phyloP scores from a whole-genome alignment of 2,797 vertebrate species.

The Cuniculus paca region DNA sequence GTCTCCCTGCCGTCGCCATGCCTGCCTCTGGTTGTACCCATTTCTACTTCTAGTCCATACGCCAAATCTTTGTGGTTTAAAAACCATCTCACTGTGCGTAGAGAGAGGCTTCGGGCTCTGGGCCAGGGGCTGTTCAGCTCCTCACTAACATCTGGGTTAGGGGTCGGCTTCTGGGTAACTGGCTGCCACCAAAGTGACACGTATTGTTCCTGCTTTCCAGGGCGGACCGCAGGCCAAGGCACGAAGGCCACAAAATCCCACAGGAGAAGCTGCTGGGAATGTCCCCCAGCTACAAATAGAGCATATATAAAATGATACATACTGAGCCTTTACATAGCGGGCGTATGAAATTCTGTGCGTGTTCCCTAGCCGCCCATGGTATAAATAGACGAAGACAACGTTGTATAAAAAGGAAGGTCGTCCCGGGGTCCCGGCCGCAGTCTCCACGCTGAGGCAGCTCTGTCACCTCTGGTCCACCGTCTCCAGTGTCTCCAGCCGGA shows the following conservation, averaged over 20 bases:
- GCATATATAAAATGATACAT: not conserved
- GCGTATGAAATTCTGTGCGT: not conserved
- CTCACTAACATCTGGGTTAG: not conserved
- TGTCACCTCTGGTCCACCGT: not conserved
- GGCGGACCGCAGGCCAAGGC: conserved; percentile 49
- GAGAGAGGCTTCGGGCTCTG: not conserved
- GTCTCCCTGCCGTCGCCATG: not conserved
- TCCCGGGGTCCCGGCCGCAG: conserved; percentile 51
- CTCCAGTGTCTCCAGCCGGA: conserved; percentile 2
- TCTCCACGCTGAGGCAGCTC: conserved; percentile 27
- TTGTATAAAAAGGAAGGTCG: conserved; percentile 80
- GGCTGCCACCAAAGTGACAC: rapidly evolving
- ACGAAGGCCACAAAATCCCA: conserved; percentile 49
- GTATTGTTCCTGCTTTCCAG: not conserved
- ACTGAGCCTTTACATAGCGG: not conserved
- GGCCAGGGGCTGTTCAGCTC: rapidly evolving
- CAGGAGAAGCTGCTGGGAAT: conserved; percentile 28
- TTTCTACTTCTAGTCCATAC: not conserved
- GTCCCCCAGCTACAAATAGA: not conserved
- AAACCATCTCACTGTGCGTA: not conserved
- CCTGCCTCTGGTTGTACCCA: not conserved
- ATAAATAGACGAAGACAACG: conserved; percentile 80
- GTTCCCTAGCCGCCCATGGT: not conserved
- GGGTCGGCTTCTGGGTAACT: not conserved
- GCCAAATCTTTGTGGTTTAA: not conserved